These are phyloP conservation scores for Andinoacara biseriatus DNA, from an alignment of 2,113 vertebrate species.

Conservation along the genomic window DNA sequence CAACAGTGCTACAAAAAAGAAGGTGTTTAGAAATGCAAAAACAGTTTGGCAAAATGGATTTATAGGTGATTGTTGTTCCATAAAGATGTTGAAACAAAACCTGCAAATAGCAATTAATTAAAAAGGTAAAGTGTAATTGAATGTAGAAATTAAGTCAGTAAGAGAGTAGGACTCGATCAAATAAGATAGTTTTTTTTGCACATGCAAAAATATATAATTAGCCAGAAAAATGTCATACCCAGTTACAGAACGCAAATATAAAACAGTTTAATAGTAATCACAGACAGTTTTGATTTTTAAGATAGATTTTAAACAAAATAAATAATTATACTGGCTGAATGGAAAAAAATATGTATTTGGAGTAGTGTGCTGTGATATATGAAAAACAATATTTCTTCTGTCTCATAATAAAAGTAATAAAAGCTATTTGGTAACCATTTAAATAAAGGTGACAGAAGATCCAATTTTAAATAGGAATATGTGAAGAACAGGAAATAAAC, in stretches of 20 bases:
- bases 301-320: not conserved
- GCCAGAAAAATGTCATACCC: not conserved
- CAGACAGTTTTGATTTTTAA: not conserved
- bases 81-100: not conserved
- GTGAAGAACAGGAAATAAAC: not conserved
- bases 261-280: not conserved
- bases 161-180: not conserved
- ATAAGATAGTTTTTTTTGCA: not conserved
- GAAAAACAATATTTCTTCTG: not conserved
- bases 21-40: not conserved
- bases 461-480: conserved; percentile 16
- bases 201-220: not conserved
- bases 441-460: not conserved
- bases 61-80: not conserved
- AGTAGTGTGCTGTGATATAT: not conserved
- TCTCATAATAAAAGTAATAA: conserved; percentile 1
- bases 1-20: not conserved
- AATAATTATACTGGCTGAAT: not conserved
- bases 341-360: not conserved
- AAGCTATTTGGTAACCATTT: not conserved
- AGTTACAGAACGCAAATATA: not conserved
- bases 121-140: not conserved
- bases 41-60: not conserved
- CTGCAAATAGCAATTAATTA: not conserved
- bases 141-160: not conserved